Conservation (phyloP, 1,140 invertebrate genomes). For the Oedothorax gibbosus region DNA sequence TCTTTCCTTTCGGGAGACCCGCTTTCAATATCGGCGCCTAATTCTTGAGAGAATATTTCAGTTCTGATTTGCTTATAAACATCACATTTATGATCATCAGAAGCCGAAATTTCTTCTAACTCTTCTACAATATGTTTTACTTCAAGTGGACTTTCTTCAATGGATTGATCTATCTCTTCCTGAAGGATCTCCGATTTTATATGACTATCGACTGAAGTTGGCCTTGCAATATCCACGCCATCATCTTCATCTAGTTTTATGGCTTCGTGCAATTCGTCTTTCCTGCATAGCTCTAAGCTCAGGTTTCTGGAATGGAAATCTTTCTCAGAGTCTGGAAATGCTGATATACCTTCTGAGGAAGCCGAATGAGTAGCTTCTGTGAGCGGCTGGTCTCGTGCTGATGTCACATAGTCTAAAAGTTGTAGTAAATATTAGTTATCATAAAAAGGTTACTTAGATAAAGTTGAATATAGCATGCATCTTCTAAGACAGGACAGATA, state of each 20-base stretch:
- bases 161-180: slow-evolving; percentile 59
- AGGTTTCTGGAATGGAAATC: slow-evolving; percentile 27
- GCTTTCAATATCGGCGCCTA: slow-evolving; percentile 68
- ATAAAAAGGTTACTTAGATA: slow-evolving; percentile 16
- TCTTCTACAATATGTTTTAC: slow-evolving; percentile 58
- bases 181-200: slow-evolving; percentile 61
- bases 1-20: slow-evolving; percentile 65
- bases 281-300: slow-evolving; percentile 31
- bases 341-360: neutral
- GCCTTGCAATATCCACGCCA: neutral
- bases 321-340: slow-evolving; percentile 7
- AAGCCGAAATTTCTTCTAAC: slow-evolving; percentile 38
- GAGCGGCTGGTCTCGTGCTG: slow-evolving; percentile 16
- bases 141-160: slow-evolving; percentile 61
- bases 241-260: slow-evolving; percentile 56
- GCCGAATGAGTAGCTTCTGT: slow-evolving; percentile 18
- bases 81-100: slow-evolving; percentile 65
- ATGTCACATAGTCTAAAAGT: slow-evolving; percentile 40
- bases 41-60: slow-evolving; percentile 67
- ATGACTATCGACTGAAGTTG: slow-evolving; percentile 47
- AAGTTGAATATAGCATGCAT: slow-evolving; percentile 31
- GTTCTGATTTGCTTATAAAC: slow-evolving; percentile 67
- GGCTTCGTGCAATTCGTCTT: slow-evolving; percentile 46
- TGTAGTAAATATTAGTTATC: slow-evolving; percentile 51
- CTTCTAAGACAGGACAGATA: slow-evolving; percentile 29